Evolutionary conservation across 1,140 invertebrate genomes (phyloP).

Genomic region (Sipha flava): DNA sequence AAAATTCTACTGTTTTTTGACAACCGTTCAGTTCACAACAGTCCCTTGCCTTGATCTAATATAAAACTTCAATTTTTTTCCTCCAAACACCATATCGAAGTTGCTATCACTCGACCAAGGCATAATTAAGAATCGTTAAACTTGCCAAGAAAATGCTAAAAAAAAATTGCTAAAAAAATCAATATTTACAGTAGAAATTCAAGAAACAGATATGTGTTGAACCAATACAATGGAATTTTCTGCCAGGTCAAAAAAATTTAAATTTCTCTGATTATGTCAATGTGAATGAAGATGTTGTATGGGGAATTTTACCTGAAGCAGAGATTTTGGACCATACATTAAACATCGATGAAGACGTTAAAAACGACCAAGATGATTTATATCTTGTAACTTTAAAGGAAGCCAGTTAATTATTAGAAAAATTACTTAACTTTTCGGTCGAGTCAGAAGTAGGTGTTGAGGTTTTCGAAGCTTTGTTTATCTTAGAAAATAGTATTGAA

Average conservation of each 20-base stretch:
- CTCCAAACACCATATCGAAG: no score
- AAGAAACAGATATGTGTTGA: not conserved
- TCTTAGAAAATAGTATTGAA: not conserved
- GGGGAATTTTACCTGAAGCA: not conserved
- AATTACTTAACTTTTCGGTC: not conserved
- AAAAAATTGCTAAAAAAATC: no score
- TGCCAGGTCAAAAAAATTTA: not conserved
- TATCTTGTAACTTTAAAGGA: no score
- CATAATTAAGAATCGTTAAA: no score
- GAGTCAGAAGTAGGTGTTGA: not conserved
- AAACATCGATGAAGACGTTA: not conserved
- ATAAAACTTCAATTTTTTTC: no score
- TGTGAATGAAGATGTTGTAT: not conserved
- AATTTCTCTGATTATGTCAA: not conserved
- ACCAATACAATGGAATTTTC: not conserved
- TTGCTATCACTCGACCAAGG: no score
- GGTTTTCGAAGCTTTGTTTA: not conserved
- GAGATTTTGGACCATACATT: not conserved
- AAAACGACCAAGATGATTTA: no score
- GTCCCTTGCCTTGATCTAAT: no score
- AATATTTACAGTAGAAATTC: not conserved
- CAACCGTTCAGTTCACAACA: conserved; percentile 33
- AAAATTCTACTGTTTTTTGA: conserved; percentile 37
- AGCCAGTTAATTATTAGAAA: no score
- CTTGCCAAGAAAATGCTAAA: no score